A percentile compares a stretch with the other conserved stretches of the same genome.
Conservation (phyloP, 2,113 vertebrate genomes). For the Lophotis ruficrista region DNA sequence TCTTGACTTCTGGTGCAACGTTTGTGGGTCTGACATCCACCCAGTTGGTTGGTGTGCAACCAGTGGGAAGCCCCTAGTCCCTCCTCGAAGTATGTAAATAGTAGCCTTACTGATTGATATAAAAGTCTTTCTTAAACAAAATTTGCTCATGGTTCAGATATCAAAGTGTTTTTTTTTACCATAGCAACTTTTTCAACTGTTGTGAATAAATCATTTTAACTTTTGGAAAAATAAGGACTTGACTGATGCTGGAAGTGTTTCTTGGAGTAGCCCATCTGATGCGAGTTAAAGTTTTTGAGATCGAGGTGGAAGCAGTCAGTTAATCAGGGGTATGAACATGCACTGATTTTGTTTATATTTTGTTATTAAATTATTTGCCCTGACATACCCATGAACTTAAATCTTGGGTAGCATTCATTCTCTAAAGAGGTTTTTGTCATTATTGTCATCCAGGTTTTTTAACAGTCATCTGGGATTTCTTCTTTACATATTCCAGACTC, state of each 20-base stretch:
- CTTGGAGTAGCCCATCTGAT: slow-evolving; percentile 9
- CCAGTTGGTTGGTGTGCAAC: slow-evolving; percentile 98
- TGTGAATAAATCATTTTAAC: neutral
- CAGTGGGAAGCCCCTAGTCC: slow-evolving; percentile 94
- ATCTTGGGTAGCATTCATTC: slow-evolving; percentile 3
- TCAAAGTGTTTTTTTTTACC: neutral
- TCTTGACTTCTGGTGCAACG: slow-evolving; percentile 95
- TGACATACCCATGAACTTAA: neutral
- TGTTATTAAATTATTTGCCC: neutral
- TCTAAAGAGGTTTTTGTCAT: slow-evolving; percentile 30
- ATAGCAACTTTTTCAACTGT: neutral
- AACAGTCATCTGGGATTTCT: slow-evolving; percentile 42
- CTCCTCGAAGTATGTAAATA: slow-evolving; percentile 86
- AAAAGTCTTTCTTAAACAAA: neutral
- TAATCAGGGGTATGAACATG: neutral
- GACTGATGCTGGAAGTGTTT: neutral
- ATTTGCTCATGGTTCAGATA: neutral
- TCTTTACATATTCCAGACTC: slow-evolving; percentile 47
- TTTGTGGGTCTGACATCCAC: slow-evolving; percentile 93
- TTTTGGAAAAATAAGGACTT: neutral
- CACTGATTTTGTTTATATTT: neutral
- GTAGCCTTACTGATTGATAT: neutral
- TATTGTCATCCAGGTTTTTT: slow-evolving; percentile 17
- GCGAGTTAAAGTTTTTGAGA: neutral
- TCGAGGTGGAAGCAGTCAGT: neutral